Conservation (phyloP, 53 echinoderm and acorn worm species). For the Pentamera pediparva region DNA sequence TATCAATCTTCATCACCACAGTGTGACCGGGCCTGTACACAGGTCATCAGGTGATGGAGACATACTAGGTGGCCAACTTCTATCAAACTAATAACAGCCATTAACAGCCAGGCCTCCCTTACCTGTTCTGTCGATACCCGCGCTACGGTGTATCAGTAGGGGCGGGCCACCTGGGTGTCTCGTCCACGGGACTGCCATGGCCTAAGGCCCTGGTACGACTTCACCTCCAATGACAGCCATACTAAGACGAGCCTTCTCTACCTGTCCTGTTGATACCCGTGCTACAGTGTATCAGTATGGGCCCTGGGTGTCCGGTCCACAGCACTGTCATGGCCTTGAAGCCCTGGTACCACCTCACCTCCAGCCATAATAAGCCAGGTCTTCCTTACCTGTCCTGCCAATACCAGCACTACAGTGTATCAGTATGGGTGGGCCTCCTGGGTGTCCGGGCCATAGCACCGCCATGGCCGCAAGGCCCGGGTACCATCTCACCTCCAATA, state of each 20-base stretch:
- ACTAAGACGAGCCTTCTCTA: neutral
- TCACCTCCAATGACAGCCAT: slow-evolving; percentile 51
- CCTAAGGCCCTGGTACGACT: slow-evolving; percentile 60
- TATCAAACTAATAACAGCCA: no score
- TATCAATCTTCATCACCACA: no score
- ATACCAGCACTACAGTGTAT: slow-evolving; percentile 98
- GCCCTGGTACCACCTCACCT: slow-evolving; percentile 73
- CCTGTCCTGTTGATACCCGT: slow-evolving; percentile 98
- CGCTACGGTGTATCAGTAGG: slow-evolving; percentile 92
- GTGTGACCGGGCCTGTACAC: no score
- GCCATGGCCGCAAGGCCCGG: slow-evolving; percentile 64
- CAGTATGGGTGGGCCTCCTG: slow-evolving; percentile 87
- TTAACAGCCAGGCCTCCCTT: no score
- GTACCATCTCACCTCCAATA: slow-evolving; percentile 72
- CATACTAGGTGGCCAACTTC: no score
- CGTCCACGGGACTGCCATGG: slow-evolving; percentile 60
- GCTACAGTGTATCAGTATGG: slow-evolving; percentile 94
- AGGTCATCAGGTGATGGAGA: no score
- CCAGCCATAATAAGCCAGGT: no score
- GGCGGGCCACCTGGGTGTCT: slow-evolving; percentile 79
- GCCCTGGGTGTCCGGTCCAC: slow-evolving; percentile 72
- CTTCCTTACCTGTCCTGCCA: slow-evolving; percentile 82
- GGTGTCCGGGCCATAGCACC: slow-evolving; percentile 57
- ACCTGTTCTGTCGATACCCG: slow-evolving; percentile 98
- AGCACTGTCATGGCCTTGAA: slow-evolving; percentile 53